A percentile compares a stretch with the other conserved stretches of the same genome.
phyloP scores from a whole-genome alignment of 2,113 vertebrate species.

The Neodontobutis hainanensis region DNA sequence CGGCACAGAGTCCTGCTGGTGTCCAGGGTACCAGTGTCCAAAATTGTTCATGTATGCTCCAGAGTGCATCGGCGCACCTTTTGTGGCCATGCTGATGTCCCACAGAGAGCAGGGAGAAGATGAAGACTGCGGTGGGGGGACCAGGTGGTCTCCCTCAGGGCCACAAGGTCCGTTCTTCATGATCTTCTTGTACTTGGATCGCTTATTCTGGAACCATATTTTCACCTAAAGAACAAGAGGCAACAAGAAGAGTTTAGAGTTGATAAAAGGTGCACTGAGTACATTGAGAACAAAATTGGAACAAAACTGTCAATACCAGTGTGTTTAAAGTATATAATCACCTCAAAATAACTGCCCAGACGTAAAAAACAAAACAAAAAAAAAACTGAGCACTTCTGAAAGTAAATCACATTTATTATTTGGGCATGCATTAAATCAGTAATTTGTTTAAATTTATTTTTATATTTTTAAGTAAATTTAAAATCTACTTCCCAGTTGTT shows the following conservation, averaged over 20 bases:
- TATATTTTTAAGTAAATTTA: too few species aligned
- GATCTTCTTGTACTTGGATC: slow-evolving; percentile 92
- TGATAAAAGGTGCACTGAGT: background rate
- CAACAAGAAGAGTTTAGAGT: background rate
- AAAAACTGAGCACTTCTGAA: too few species aligned
- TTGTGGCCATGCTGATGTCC: slow-evolving; percentile 83
- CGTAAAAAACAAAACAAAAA: too few species aligned
- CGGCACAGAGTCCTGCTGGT: slow-evolving; percentile 82
- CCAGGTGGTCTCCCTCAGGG: slow-evolving; percentile 80
- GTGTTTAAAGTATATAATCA: too few species aligned
- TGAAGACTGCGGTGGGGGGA: slow-evolving; percentile 69
- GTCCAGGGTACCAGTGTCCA: slow-evolving; percentile 85
- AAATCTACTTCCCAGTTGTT: too few species aligned
- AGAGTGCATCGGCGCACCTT: slow-evolving; percentile 78
- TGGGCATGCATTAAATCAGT: too few species aligned
- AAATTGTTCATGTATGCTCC: slow-evolving; percentile 84
- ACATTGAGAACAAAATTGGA: background rate
- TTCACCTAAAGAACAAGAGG: slow-evolving; percentile 81
- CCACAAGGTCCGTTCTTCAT: slow-evolving; percentile 85
- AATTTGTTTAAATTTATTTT: too few species aligned
- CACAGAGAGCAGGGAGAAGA: slow-evolving; percentile 83
- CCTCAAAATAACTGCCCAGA: too few species aligned
- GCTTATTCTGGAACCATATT: slow-evolving; percentile 90
- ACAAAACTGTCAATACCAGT: background rate
- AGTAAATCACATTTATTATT: too few species aligned